Evolutionary conservation across 2,113 vertebrate genomes (phyloP).

Genomic region (Oryctolagus cuniculus): mOryCun1.1 NC_091440.1:10347501-10348000

Average conservation of each 20-base stretch:
- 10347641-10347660: neutral
- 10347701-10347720: neutral
- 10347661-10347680: neutral
- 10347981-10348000: neutral
- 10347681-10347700: neutral
- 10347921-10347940: neutral
- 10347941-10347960: neutral
- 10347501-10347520: neutral
- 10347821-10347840: neutral
- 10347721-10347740: neutral
- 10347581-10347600: neutral
- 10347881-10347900: neutral
- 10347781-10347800: neutral
- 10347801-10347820: neutral
- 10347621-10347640: neutral
- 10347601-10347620: neutral
- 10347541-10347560: conserved; percentile 28
- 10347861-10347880: neutral
- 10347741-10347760: neutral
- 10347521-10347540: neutral
- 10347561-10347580: neutral
- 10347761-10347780: neutral
- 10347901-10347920: neutral
- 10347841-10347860: neutral
- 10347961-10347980: neutral